These are phyloP conservation scores for Etheostoma cragini DNA, from an alignment of 2,113 vertebrate genomes.

Conservation along the genomic window DNA sequence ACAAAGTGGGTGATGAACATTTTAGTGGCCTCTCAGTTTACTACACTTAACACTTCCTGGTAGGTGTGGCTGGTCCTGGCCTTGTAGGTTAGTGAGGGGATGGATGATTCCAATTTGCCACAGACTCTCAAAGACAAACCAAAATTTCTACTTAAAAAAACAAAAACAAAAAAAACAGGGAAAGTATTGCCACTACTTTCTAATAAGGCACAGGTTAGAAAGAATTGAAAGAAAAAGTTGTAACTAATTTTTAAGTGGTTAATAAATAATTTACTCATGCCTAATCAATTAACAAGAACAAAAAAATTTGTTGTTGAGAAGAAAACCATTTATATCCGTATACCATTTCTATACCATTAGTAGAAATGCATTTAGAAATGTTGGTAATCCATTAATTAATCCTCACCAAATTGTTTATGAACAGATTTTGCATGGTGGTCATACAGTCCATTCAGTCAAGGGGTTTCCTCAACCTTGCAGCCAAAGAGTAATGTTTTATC, in stretches of 20 bases:
- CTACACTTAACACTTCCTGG: constrained; percentile 23
- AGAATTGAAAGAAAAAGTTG: not conserved
- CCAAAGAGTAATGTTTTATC: too few relatives aligned
- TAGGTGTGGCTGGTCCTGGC: constrained; percentile 20
- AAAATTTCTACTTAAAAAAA: not conserved
- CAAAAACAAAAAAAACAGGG: not conserved
- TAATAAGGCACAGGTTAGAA: not conserved
- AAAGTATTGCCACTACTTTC: not conserved
- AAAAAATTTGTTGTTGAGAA: not conserved
- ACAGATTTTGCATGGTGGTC: too few relatives aligned
- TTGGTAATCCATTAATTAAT: not conserved
- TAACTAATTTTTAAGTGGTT: not conserved
- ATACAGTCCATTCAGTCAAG: too few relatives aligned
- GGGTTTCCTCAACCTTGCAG: too few relatives aligned
- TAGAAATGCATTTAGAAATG: not conserved
- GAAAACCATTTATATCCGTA: not conserved
- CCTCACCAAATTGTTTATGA: too few relatives aligned
- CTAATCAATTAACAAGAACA: not conserved
- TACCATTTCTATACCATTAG: not conserved
- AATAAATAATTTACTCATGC: not conserved
- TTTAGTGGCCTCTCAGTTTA: not conserved
- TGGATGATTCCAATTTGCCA: not conserved
- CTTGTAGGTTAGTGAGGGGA: not conserved
- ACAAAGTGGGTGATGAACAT: not conserved
- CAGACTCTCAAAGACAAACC: not conserved